Base-by-base conservation (phyloP, 2,797 vertebrate species). In the Limnodromus scolopaceus region DNA sequence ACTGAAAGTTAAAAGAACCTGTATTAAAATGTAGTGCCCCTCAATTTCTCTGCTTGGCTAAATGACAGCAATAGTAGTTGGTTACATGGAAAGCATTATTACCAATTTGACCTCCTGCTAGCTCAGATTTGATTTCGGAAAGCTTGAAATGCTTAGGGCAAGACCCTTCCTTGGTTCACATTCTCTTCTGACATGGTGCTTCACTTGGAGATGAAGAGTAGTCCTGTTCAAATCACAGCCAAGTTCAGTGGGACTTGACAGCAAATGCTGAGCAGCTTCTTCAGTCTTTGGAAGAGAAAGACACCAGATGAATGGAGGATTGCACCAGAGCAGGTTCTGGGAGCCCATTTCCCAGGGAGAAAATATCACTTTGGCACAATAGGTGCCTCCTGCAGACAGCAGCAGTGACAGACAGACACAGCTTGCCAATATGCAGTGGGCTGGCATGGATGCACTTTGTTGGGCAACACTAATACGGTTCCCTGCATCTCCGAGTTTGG, bases 11-110 rank as follows among this genome's bases (percentile, higher is more conserved):
- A 96, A 96, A 79, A 95, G 46, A 84, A 51, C 38, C 79, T 30
- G 45, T 66, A 94, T 88, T 94, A 89, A 95, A 87, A 81, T 30
- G 39, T 81, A 89, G 87, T 84, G 93, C 96, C 53, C 79, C 66
- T 93, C 79, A 76, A 66, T 4, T 78, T 85, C 10, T 61, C 32
- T 4, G 3, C 60, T 92, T 92, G 64, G 36, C 34, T 91, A 90
- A 80, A 70, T 86, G 90, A 95, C 93, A 89, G 88, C 45, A 92
- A 96, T 54, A 97, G 89, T 30, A 90, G 46, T 66, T 84, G 76
- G 30, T 91, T 88, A 91, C 82, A 72, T 17, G 36, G 71, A 89
- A 93, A 91, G 2, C 49, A 43, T 94, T 97, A 49, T 82, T 81
- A 43, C n/a, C 6, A 6, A 71, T 78, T 87, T 92, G 45, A 80